Base-by-base conservation (phyloP, 2,113 vertebrate species). In the Oreocharis arfaki region DNA sequence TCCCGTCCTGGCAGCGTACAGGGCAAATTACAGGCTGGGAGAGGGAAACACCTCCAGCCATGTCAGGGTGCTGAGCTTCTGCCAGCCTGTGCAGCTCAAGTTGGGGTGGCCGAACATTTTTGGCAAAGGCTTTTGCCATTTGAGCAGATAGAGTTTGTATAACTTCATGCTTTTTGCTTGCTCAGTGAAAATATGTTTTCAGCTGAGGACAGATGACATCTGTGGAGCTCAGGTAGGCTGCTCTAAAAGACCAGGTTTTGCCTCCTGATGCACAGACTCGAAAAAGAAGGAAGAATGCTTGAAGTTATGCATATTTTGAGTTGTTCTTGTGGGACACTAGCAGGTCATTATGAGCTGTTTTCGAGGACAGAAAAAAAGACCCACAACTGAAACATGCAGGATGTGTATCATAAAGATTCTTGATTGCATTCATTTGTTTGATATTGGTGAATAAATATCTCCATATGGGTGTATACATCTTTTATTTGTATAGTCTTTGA, bases 1-100 rank as follows among this genome's bases (percentile, higher is more conserved):
- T 92, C 15, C 20, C 23, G 10, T 79, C 79, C 75, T 2, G 9
- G 75, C 70, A 83, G 35, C 0, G 0, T 41, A 32, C 57, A n/a
- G 46, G 49, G 76, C 41, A 79, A 86, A 86, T 80, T 47, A 88
- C 53, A 76, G 76, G 28, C 89, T 86, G 57, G 52, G 69, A 79
- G 77, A 78, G 17, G 52, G 37, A 60, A 78, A 67, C 90, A 91
- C 33, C 67, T 65, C 77, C 69, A 68, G 73, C 56, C 2, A 2
- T 50, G 77, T 33, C 1, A 8, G 27, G 46, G 60, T 1, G 1
- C 28, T 28, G 76, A 74, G 50, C 37, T 24, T 46, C 84, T 84
- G 86, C 67, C 68, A 61, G 42, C 35, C 47, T 41, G 8, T 74
- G 69, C 61, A 63, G 32, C 53, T 64, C 70, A 39, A 23, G 28